Conservation (phyloP, 64 coral and sea anemone species). For the Montipora efflorescens region DNA sequence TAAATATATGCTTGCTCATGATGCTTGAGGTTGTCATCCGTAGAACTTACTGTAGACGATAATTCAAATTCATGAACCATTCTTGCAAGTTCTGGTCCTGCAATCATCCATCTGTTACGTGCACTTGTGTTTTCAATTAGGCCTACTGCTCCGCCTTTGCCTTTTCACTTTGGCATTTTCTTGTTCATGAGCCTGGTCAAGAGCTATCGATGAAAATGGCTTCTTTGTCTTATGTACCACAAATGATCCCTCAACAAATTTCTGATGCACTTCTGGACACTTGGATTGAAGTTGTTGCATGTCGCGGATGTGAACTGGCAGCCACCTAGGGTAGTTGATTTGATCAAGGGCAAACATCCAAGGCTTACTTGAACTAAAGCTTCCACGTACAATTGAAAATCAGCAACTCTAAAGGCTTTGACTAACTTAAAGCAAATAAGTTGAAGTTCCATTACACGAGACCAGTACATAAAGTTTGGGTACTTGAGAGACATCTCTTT, state of each 20-base stretch:
- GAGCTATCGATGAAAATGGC: background rate
- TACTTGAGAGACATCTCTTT: background rate
- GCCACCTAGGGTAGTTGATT: background rate
- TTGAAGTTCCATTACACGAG: background rate
- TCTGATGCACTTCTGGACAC: background rate
- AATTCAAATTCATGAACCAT: conserved; percentile 12
- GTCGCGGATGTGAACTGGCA: background rate
- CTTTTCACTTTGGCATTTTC: background rate
- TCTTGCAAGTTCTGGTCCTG: background rate
- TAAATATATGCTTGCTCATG: conserved; percentile 1
- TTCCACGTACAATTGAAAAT: background rate
- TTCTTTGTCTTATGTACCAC: background rate
- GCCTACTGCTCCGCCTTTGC: background rate
- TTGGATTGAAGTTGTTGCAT: background rate
- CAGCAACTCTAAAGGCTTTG: background rate
- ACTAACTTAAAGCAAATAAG: background rate
- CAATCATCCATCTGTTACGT: background rate
- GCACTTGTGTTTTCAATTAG: background rate
- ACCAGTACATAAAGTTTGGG: background rate
- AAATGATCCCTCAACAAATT: background rate
- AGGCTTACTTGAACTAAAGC: background rate
- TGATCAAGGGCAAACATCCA: background rate
- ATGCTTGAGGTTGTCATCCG: background rate
- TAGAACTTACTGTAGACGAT: background rate
- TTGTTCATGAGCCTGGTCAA: background rate